These are phyloP conservation scores for Austrolebias charrua DNA, from an alignment of 2,797 vertebrate genomes.

Conservation along the genomic window DNA sequence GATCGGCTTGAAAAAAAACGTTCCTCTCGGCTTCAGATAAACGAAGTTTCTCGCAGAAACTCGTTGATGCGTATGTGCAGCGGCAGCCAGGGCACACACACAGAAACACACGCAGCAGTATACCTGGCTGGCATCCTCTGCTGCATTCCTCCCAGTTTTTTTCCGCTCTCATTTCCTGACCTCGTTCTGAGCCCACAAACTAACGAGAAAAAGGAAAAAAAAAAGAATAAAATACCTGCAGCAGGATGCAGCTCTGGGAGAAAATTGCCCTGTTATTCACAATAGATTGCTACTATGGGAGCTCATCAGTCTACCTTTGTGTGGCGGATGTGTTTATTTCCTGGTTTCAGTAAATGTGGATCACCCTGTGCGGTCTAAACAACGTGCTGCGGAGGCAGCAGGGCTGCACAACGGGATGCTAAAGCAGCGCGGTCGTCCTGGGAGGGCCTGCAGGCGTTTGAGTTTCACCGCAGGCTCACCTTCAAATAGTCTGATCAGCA, in stretches of 20 bases:
- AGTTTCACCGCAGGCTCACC: constrained; percentile 37
- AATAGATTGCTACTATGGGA: constrained; percentile 30
- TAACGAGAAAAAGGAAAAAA: constrained; percentile 60
- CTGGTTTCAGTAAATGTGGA: constrained; percentile 25
- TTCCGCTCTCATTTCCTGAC: constrained; percentile 73
- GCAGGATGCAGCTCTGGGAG: constrained; percentile 48
- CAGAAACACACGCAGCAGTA: constrained; percentile 53
- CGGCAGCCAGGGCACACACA: constrained; percentile 56
- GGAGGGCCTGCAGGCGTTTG: no score
- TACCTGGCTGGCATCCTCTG: constrained; percentile 65
- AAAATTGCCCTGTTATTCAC: constrained; percentile 45
- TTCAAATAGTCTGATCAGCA: constrained; percentile 28
- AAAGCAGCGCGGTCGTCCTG: constrained; percentile 27
- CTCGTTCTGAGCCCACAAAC: constrained; percentile 64
- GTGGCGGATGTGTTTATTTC: constrained; percentile 49
- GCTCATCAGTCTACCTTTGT: constrained; percentile 44
- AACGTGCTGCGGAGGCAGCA: constrained; percentile 34
- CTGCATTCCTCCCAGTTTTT: constrained; percentile 67
- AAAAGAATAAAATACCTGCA: constrained; percentile 43
- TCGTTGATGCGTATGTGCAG: constrained; percentile 49
- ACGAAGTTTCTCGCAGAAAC: constrained; percentile 21
- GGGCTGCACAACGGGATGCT: constrained; percentile 41
- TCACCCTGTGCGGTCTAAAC: constrained; percentile 48
- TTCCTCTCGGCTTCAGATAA: not conserved
- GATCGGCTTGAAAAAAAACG: not conserved